A percentile compares a stretch with the other conserved stretches of the same genome.
These are phyloP conservation scores for Nemotelus nigrinus DNA, from an alignment of 2,888 invertebrate genomes.

Conservation along the genomic window DNA sequence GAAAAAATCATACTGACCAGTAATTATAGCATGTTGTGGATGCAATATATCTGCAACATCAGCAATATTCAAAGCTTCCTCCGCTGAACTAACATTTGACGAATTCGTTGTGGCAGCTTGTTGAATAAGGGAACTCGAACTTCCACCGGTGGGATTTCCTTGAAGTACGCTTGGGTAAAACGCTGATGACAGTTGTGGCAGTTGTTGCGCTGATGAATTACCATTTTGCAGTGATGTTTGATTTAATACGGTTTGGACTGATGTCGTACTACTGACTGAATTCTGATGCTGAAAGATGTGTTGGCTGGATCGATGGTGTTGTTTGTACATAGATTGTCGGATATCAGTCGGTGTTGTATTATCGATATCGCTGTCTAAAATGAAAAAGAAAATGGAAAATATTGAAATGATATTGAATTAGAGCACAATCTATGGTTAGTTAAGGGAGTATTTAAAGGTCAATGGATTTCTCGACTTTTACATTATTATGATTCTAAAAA, in stretches of 20 bases:
- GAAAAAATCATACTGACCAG: conserved; percentile 67
- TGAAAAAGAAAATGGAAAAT: conserved; percentile 9
- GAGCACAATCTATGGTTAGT: neutral
- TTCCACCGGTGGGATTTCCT: conserved; percentile 56
- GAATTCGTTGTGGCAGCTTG: conserved; percentile 56
- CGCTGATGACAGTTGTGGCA: conserved; percentile 17
- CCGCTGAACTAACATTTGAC: conserved; percentile 57
- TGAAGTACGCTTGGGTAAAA: conserved; percentile 27
- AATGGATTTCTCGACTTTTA: neutral
- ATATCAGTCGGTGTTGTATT: conserved; percentile 53
- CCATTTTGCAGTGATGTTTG: conserved; percentile 55
- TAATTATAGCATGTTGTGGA: conserved; percentile 88
- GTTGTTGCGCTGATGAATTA: conserved; percentile 40
- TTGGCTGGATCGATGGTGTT: conserved; percentile 51
- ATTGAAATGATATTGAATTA: neutral
- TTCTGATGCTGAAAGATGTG: conserved; percentile 64
- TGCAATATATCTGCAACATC: conserved; percentile 89
- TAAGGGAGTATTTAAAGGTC: neutral
- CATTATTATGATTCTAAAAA: too few relatives aligned
- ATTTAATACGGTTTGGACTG: conserved; percentile 63
- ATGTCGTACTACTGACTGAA: conserved; percentile 62
- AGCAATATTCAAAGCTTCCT: conserved; percentile 61
- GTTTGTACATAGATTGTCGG: conserved; percentile 16
- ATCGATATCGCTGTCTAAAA: conserved; percentile 60
- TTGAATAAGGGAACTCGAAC: conserved; percentile 60